Evolutionary conservation across 2,797 vertebrate species (phyloP).

Genomic region (Hydrolagus colliei): DNA sequence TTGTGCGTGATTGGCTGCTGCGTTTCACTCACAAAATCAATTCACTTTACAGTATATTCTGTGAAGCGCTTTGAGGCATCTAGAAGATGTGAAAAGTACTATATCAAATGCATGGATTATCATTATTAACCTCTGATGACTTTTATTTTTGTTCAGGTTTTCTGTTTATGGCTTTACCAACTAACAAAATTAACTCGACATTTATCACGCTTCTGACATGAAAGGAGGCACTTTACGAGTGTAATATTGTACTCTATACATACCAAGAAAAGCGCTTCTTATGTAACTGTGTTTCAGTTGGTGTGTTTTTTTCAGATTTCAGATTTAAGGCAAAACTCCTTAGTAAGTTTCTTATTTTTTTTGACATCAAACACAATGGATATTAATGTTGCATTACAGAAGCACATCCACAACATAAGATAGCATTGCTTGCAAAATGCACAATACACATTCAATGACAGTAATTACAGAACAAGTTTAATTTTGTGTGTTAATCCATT

Average conservation of each 20-base stretch:
- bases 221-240: no score
- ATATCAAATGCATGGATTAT: no score
- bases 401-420: neutral
- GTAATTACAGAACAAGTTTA: neutral
- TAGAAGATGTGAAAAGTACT: no score
- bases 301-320: neutral
- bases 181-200: neutral
- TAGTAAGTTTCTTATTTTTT: neutral
- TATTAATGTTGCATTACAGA: neutral
- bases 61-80: no score
- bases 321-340: neutral
- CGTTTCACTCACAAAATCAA: no score
- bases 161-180: neutral
- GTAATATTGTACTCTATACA: no score
- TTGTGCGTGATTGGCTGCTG: no score
- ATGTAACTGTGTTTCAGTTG: neutral
- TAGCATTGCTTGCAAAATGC: neutral
- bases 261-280: no score
- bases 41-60: no score
- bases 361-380: neutral
- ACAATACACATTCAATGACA: neutral
- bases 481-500: neutral
- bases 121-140: neutral
- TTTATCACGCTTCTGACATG: neutral
- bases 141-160: neutral